These are phyloP conservation scores for Tetragonula carbonaria DNA, from an alignment of 2,888 invertebrate species.

Conservation along the genomic window DNA sequence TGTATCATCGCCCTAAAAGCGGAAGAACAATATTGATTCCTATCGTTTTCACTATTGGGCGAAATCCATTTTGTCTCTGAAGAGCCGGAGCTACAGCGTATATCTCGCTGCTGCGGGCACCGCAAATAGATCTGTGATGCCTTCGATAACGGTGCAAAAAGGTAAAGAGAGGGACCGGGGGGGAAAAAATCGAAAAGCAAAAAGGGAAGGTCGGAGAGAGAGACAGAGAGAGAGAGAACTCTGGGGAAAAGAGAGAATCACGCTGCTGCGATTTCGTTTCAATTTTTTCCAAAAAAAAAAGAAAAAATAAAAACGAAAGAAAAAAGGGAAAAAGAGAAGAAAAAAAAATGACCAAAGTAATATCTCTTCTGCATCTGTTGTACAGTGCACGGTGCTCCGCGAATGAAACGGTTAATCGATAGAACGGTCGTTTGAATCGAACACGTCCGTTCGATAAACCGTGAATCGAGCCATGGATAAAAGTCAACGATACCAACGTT, in stretches of 20 bases:
- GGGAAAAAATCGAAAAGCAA: not conserved
- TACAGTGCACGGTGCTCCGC: constrained; percentile 2
- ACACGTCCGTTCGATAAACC: constrained; percentile 27
- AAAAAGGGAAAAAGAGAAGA: not conserved
- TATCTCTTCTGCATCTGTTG: constrained; percentile 46
- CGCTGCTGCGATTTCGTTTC: constrained; percentile 39
- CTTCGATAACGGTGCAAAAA: constrained; percentile 44
- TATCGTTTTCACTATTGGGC: constrained; percentile 49
- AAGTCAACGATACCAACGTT: constrained; percentile 23
- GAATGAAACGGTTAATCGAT: constrained; percentile 56
- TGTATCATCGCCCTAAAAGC: constrained; percentile 29
- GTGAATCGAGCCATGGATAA: constrained; percentile 24
- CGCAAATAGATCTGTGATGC: constrained; percentile 44
- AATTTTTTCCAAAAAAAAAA: constrained; percentile 17
- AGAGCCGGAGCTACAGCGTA: constrained; percentile 12
- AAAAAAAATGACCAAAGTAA: constrained; percentile 29
- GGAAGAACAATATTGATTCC: constrained; percentile 55
- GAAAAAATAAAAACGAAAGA: too few relatives aligned
- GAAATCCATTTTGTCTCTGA: constrained; percentile 50
- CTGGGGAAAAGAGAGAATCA: not conserved
- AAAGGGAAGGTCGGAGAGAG: not conserved
- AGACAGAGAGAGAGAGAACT: not conserved
- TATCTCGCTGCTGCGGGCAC: constrained; percentile 26
- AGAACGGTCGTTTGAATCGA: constrained; percentile 40
- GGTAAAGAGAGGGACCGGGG: not conserved